Base-by-base conservation (phyloP, 2,113 vertebrate genomes). In the Pongo pygmaeus region DNA sequence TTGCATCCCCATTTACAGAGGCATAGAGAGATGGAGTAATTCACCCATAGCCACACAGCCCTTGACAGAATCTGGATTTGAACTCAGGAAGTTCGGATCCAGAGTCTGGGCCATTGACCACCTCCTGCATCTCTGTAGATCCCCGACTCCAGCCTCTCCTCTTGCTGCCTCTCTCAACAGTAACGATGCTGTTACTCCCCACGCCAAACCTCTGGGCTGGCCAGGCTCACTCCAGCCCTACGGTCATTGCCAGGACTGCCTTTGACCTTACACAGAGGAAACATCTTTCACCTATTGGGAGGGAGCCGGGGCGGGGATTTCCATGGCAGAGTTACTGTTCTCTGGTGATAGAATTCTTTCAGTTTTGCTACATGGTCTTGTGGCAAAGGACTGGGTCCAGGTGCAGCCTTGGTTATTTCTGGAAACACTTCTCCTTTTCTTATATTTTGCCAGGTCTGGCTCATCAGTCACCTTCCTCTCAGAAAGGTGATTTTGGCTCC, bases 381-480 rank as follows among this genome's bases (percentile, higher is more conserved):
- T 77, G 92, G 78, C 77, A 38, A 30, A 92, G 75, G 91, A 32
- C 61, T 83, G 87, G 89, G 84, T 96, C 92, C 79, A 94, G 97
- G 95, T 97, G 96, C 84, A 87, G 74, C 46, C 61, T 59, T 59
- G 43, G 85, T 77, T 96, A 70, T 96, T 97, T 97, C 92, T 94
- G 89, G 91, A 95, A 93, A 89, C 77, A 55, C 30, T 96, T 97
- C 79, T 83, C 91, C 87, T 96, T 94, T 93, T 92, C 79, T 70
- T 84, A 67, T 89, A 22, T 91, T 91, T 97, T 52, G 32, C 70
- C 23, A 22, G 57, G 43, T 74, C 67, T 80, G 52, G 64, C 27
- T 48, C 30, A 23, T 72, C 43, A 6, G 52, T 43, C 13, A 8
- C 72, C 55, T 32, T 85, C 14, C 25, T 72, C 50, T 91, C 20